Conservation (phyloP, 2,113 vertebrate genomes). For the Dolichallabes microphthalmus region DNA sequence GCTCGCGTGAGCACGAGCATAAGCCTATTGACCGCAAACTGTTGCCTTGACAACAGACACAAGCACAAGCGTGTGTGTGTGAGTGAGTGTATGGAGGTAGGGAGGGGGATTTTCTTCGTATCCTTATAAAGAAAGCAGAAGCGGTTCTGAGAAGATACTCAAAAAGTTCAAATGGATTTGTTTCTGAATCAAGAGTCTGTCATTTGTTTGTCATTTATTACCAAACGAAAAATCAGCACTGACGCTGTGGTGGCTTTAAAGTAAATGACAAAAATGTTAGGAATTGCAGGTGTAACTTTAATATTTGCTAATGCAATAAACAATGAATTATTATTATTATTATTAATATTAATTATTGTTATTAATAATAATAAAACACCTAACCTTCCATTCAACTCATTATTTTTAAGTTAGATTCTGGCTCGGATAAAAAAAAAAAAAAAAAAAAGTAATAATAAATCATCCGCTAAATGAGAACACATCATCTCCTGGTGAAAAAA, state of each 20-base stretch:
- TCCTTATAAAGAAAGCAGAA: not conserved
- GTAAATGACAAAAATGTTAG: not conserved
- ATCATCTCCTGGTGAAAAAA: not conserved
- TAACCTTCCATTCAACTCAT: not conserved
- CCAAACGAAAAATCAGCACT: not conserved
- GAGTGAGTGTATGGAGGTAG: not conserved
- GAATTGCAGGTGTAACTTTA: not conserved
- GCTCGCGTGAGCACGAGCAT: conserved; percentile 36
- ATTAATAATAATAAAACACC: not conserved
- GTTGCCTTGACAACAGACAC: conserved; percentile 78
- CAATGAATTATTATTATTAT: not conserved
- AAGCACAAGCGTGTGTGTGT: conserved; percentile 7
- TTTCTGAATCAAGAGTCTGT: not conserved
- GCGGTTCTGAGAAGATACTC: not conserved
- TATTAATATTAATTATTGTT: not conserved
- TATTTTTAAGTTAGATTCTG: not conserved
- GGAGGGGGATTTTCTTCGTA: not conserved
- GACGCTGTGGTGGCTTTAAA: not conserved
- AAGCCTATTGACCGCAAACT: conserved; percentile 66
- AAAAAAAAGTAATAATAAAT: not conserved
- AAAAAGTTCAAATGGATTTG: not conserved
- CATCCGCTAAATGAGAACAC: not conserved
- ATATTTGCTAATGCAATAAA: not conserved
- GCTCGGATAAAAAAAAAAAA: not conserved
- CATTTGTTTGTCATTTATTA: not conserved